Percentiles rank a stretch among this genome's conserved stretches.
These are phyloP conservation scores for Diadophis punctatus DNA, from an alignment of 2,113 vertebrate species.

Conservation along the genomic window DNA sequence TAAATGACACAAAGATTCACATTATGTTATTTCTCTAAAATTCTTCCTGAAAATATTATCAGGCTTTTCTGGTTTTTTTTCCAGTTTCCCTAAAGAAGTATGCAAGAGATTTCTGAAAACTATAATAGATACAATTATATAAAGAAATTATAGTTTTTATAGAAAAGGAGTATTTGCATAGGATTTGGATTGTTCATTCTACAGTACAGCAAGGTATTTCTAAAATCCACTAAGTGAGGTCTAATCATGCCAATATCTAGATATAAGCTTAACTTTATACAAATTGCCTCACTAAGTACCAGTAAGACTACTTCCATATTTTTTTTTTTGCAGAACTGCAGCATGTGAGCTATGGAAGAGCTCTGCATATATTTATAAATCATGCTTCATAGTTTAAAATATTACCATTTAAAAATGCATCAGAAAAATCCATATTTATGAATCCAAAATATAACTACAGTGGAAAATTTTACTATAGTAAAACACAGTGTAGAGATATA, in stretches of 20 bases:
- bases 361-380: constrained; percentile 70
- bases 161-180: constrained; percentile 71
- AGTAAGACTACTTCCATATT: constrained; percentile 39
- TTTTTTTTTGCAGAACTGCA: constrained; percentile 38
- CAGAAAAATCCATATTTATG: constrained; percentile 58
- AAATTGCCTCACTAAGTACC: constrained; percentile 32
- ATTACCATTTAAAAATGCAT: constrained; percentile 61
- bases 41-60: not conserved
- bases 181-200: constrained; percentile 61
- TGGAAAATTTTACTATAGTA: constrained; percentile 60
- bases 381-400: constrained; percentile 61
- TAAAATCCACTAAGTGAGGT: constrained; percentile 46
- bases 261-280: constrained; percentile 30
- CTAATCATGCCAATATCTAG: constrained; percentile 39
- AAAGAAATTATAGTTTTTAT: constrained; percentile 51
- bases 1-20: not conserved
- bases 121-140: constrained; percentile 60
- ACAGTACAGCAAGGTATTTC: constrained; percentile 57
- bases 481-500: constrained; percentile 66
- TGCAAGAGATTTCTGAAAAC: constrained; percentile 61
- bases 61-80: constrained; percentile 55
- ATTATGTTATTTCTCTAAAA: not conserved
- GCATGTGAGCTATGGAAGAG: constrained; percentile 65
- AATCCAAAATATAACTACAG: constrained; percentile 65
- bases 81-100: constrained; percentile 65